Conservation (phyloP, 2,113 vertebrate species). For the Octodon degus region DNA sequence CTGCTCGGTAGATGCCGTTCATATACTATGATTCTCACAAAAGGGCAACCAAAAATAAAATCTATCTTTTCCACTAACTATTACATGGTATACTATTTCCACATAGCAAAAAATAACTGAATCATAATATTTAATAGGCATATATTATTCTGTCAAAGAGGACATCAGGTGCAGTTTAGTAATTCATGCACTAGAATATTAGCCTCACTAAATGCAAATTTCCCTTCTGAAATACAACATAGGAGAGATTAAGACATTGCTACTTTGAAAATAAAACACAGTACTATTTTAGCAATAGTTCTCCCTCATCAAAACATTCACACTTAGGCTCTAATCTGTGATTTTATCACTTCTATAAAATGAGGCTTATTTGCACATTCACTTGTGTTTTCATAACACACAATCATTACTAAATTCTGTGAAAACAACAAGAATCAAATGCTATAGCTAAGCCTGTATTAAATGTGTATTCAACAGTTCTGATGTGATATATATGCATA, state of each 20-base stretch:
- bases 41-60: background rate
- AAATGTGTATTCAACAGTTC: background rate
- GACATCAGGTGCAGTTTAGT: background rate
- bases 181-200: background rate
- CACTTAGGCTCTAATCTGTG: conserved; percentile 57
- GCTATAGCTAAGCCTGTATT: background rate
- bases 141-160: background rate
- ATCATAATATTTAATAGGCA: background rate
- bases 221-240: background rate
- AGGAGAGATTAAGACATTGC: background rate
- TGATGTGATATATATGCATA: background rate
- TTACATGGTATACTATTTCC: background rate
- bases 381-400: conserved; percentile 3
- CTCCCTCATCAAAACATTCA: conserved; percentile 52
- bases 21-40: background rate
- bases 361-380: conserved; percentile 45
- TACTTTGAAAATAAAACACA: conserved; percentile 33
- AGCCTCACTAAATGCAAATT: background rate
- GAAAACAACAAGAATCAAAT: conserved; percentile 26
- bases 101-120: background rate
- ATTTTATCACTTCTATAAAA: conserved; percentile 60
- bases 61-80: background rate
- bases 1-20: background rate
- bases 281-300: background rate
- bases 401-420: conserved; percentile 27